Evolutionary conservation across 2,888 invertebrate species (phyloP).

Genomic region (Scrobipalpa costella): DNA sequence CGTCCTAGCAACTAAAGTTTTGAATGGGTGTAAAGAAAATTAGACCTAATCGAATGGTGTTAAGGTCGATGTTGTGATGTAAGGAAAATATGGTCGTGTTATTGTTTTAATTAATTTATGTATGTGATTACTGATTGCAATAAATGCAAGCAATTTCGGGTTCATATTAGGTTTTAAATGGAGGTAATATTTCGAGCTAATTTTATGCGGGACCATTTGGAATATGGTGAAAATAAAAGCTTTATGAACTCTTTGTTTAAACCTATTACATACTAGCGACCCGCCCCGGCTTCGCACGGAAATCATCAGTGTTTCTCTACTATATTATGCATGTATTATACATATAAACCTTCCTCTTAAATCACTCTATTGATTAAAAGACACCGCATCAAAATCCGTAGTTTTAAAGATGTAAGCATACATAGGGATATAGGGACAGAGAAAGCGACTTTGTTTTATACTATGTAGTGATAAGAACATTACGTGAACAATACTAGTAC

Average conservation of each 20-base stretch:
- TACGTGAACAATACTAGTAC: no score
- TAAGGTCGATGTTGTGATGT: not conserved
- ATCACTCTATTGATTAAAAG: no score
- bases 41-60: slow-evolving; percentile 1
- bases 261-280: no score
- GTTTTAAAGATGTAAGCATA: no score
- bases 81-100: slow-evolving; percentile 1
- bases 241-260: not conserved
- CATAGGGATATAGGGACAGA: no score
- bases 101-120: slow-evolving; percentile 24
- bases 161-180: slow-evolving; percentile 8
- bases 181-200: slow-evolving; percentile 7
- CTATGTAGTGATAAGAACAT: no score
- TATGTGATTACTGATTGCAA: slow-evolving; percentile 21
- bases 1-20: slow-evolving; percentile 27
- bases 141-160: slow-evolving; percentile 21
- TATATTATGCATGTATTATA: no score
- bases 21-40: not conserved
- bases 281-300: no score
- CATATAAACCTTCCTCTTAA: no score
- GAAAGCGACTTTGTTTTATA: no score
- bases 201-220: not conserved
- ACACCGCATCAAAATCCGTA: no score
- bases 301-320: no score
- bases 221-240: not conserved